A percentile compares a stretch with the other conserved stretches of the same genome.
phyloP scores from a whole-genome alignment of 1,140 invertebrate genomes.

The Drosophila kurseongensis region DNA sequence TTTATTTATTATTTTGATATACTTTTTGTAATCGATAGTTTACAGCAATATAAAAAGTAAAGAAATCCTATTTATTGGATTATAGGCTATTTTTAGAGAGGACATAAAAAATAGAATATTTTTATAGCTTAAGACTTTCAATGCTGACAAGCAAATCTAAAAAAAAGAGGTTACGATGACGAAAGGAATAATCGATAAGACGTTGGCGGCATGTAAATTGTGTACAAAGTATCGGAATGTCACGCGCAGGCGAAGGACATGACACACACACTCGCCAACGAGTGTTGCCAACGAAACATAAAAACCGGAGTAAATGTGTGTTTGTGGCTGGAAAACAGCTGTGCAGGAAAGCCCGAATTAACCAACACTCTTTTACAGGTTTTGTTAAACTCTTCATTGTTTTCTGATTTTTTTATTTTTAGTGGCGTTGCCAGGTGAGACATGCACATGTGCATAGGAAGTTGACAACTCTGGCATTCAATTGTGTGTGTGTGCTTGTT shows the following conservation, averaged over 20 bases:
- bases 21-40: too few relatives aligned
- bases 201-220: constrained; percentile 59
- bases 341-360: constrained; percentile 21
- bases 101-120: too few relatives aligned
- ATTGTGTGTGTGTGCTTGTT: constrained; percentile 5
- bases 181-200: constrained; percentile 70
- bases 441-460: constrained; percentile 54
- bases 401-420: neutral
- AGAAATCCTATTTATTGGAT: too few relatives aligned
- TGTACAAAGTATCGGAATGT: constrained; percentile 79
- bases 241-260: constrained; percentile 77
- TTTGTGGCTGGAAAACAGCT: constrained; percentile 53
- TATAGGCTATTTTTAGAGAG: too few relatives aligned
- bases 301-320: constrained; percentile 3
- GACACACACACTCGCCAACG: constrained; percentile 37
- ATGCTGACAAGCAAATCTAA: neutral
- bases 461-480: constrained; percentile 56
- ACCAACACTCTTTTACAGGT: constrained; percentile 15
- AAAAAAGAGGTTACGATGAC: neutral
- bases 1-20: too few relatives aligned
- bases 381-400: neutral
- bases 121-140: neutral
- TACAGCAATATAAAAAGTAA: too few relatives aligned
- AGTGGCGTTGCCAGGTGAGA: constrained; percentile 54
- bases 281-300: constrained; percentile 60